Conservation (phyloP, 2,797 vertebrate genomes). For the Sebastes vulpes region DNA sequence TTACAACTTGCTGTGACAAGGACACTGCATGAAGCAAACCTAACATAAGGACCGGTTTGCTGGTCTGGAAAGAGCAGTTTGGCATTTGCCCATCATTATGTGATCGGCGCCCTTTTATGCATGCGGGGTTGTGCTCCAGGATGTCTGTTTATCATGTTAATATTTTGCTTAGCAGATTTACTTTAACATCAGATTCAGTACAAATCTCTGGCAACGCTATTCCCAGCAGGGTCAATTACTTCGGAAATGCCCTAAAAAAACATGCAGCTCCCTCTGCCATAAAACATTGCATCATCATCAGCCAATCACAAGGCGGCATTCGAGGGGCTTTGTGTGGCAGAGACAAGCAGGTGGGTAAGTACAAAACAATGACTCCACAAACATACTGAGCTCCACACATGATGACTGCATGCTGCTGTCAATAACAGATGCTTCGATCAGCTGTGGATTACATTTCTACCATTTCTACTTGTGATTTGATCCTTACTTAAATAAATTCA, state of each 20-base stretch:
- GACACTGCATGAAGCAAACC: slow-evolving; percentile 34
- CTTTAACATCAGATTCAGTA: slow-evolving; percentile 31
- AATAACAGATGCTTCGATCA: slow-evolving; percentile 13
- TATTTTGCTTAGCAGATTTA: slow-evolving; percentile 56
- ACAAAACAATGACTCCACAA: slow-evolving; percentile 53
- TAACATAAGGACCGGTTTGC: slow-evolving; percentile 45
- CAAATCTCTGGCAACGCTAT: slow-evolving; percentile 36
- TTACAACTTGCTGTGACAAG: slow-evolving; percentile 34
- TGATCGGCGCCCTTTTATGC: slow-evolving; percentile 20
- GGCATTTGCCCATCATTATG: slow-evolving; percentile 35
- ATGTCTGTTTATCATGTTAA: slow-evolving; percentile 40
- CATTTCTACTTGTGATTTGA: slow-evolving; percentile 3
- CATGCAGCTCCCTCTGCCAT: slow-evolving; percentile 71
- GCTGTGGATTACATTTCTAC: slow-evolving; percentile 6
- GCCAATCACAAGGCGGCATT: slow-evolving; percentile 80
- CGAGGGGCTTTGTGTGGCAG: slow-evolving; percentile 73
- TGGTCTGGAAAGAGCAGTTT: slow-evolving; percentile 30
- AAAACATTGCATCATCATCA: slow-evolving; percentile 84
- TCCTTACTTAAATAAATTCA: slow-evolving; percentile 1
- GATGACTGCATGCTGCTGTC: slow-evolving; percentile 3
- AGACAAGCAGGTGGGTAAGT: slow-evolving; percentile 72
- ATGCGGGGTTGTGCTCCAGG: slow-evolving; percentile 6
- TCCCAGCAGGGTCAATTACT: slow-evolving; percentile 78
- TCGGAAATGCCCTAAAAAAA: slow-evolving; percentile 66
- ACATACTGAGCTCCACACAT: slow-evolving; percentile 14